These are phyloP conservation scores for Drosophila gaucha DNA, from an alignment of 2,888 invertebrate species.

Conservation along the genomic window DNA sequence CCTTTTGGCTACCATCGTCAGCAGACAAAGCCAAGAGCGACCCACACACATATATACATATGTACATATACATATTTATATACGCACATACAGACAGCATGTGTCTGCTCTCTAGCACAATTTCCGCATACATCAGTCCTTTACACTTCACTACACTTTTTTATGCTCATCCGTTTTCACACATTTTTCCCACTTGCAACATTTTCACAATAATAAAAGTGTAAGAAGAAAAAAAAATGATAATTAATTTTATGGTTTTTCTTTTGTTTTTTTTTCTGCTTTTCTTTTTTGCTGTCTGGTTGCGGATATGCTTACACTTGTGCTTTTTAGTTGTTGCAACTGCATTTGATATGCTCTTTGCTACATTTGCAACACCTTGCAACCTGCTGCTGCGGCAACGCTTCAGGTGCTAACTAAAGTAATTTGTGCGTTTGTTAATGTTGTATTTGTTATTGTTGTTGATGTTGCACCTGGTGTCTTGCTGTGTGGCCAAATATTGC, in stretches of 20 bases:
- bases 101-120: constrained; percentile 41
- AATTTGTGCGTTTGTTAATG: constrained; percentile 46
- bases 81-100: constrained; percentile 4
- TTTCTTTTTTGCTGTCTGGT: constrained; percentile 11
- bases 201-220: constrained; percentile 50
- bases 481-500: constrained; percentile 11
- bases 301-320: constrained; percentile 11
- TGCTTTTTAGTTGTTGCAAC: constrained; percentile 18
- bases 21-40: constrained; percentile 40
- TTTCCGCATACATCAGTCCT: constrained; percentile 67
- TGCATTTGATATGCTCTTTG: constrained; percentile 18
- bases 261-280: constrained; percentile 17
- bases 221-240: constrained; percentile 60
- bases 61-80: not conserved
- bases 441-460: not conserved
- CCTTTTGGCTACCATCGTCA: constrained; percentile 47
- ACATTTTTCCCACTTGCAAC: constrained; percentile 29
- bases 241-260: constrained; percentile 74
- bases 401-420: constrained; percentile 63
- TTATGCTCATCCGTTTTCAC: constrained; percentile 46
- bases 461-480: constrained; percentile 2
- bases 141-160: constrained; percentile 54
- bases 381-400: constrained; percentile 11
- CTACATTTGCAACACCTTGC: constrained; percentile 20
- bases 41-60: constrained; percentile 3